Evolutionary conservation across 2,113 vertebrate species (phyloP).

Genomic region (Toxotes chatareus): DNA sequence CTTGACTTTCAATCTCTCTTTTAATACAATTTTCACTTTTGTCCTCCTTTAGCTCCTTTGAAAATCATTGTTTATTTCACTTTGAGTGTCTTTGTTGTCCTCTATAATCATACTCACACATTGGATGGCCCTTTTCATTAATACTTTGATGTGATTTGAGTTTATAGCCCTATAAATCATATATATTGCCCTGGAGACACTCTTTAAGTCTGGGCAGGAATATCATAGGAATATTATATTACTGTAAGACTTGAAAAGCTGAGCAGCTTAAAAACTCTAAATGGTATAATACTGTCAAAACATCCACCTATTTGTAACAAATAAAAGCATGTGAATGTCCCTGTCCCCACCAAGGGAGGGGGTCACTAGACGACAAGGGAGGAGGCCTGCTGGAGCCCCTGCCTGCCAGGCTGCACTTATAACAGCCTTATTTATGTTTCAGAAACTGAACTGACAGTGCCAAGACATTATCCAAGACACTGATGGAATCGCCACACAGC

Average conservation of each 20-base stretch:
- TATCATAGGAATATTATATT: constrained; percentile 4
- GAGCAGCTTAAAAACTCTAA: constrained; percentile 1
- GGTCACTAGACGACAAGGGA: not conserved
- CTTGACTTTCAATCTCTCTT: constrained; percentile 28
- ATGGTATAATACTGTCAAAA: not conserved
- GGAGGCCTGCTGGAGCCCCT: constrained; percentile 14
- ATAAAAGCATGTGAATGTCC: constrained; percentile 35
- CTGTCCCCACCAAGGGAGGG: not conserved
- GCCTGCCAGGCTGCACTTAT: constrained; percentile 55
- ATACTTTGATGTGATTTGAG: constrained; percentile 30
- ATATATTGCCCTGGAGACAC: constrained; percentile 12
- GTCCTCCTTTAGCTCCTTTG: constrained; percentile 6
- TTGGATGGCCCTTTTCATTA: constrained; percentile 12
- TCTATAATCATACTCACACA: not conserved
- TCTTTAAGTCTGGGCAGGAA: not conserved
- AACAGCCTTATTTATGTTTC: constrained; percentile 83
- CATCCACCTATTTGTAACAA: constrained; percentile 27
- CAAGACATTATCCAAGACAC: constrained; percentile 85
- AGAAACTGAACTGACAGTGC: constrained; percentile 75
- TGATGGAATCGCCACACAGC: constrained; percentile 68
- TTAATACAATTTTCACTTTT: not conserved
- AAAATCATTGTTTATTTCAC: constrained; percentile 3
- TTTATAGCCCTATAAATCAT: constrained; percentile 53
- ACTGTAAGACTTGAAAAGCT: not conserved
- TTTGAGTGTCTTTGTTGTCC: constrained; percentile 20